These are phyloP conservation scores for Palythoa heliodiscus DNA, from an alignment of 92 coral and sea anemone genomes.

Conservation along the genomic window DNA sequence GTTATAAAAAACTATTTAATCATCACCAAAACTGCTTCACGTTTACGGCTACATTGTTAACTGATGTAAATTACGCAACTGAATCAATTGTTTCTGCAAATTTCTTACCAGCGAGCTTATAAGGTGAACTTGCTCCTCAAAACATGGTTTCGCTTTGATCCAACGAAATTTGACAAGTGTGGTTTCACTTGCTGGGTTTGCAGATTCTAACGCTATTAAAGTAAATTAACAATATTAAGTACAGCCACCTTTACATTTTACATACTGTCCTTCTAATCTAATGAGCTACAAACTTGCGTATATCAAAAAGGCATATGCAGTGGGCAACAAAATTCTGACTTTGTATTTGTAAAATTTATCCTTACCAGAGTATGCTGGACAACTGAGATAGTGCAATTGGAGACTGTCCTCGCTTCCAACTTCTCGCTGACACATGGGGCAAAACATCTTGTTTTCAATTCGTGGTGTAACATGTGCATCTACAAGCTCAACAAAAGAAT, in stretches of 20 bases:
- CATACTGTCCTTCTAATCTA: background rate
- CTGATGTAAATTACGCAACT: background rate
- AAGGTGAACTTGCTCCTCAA: conserved; percentile 76
- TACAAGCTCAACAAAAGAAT: background rate
- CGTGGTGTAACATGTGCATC: background rate
- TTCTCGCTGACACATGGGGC: conserved; percentile 82
- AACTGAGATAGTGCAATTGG: conserved; percentile 81
- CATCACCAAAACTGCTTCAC: background rate
- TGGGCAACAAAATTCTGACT: background rate
- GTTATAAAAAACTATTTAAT: background rate
- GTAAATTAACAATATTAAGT: background rate
- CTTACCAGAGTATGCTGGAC: conserved; percentile 67
- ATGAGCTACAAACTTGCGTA: background rate
- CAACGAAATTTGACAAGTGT: conserved; percentile 86
- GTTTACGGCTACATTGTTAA: background rate
- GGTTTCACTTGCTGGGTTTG: conserved; percentile 1
- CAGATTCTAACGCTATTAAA: conserved; percentile 24
- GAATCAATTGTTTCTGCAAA: background rate
- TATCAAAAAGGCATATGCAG: background rate
- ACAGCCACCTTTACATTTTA: background rate
- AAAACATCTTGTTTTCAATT: conserved; percentile 65
- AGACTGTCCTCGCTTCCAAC: conserved; percentile 65
- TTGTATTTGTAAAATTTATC: background rate
- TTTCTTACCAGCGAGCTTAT: conserved; percentile 90
- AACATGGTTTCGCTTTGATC: conserved; percentile 79